These are phyloP conservation scores for Holocentrus rufus DNA, from an alignment of 2,797 vertebrate species.

Conservation along the genomic window DNA sequence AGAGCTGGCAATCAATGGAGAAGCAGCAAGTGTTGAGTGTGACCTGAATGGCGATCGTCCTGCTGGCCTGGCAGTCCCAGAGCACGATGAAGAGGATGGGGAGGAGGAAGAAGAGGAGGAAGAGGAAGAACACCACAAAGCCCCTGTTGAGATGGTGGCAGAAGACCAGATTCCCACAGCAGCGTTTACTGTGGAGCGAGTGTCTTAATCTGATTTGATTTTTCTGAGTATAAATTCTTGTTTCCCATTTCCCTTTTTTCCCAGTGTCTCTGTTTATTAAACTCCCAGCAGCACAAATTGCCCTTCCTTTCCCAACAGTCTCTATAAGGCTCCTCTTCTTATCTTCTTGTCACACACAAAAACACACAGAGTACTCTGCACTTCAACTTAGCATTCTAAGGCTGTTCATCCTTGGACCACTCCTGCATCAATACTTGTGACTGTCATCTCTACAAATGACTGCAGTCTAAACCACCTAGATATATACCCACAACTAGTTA, in stretches of 20 bases:
- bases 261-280: constrained; percentile 25
- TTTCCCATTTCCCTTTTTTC: constrained; percentile 36
- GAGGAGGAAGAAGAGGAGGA: constrained; percentile 62
- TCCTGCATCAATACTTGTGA: constrained; percentile 16
- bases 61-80: constrained; percentile 72
- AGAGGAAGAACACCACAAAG: constrained; percentile 57
- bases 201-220: constrained; percentile 70
- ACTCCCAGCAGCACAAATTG: constrained; percentile 20
- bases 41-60: constrained; percentile 64
- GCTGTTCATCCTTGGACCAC: constrained; percentile 8
- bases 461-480: constrained; percentile 5
- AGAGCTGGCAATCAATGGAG: constrained; percentile 70
- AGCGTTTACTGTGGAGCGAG: constrained; percentile 70
- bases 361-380: background rate
- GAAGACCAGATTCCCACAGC: constrained; percentile 60
- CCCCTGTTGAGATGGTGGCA: constrained; percentile 47
- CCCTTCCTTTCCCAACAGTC: constrained; percentile 35
- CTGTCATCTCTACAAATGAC: constrained; percentile 11
- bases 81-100: constrained; percentile 65
- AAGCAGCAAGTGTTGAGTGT: constrained; percentile 52
- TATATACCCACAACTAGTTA: constrained; percentile 13
- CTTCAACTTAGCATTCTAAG: background rate
- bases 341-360: background rate
- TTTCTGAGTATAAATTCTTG: constrained; percentile 25
- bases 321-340: constrained; percentile 1